These are phyloP conservation scores for Nomada ruficornis DNA, from an alignment of 2,888 invertebrate species.

Conservation along the genomic window DNA sequence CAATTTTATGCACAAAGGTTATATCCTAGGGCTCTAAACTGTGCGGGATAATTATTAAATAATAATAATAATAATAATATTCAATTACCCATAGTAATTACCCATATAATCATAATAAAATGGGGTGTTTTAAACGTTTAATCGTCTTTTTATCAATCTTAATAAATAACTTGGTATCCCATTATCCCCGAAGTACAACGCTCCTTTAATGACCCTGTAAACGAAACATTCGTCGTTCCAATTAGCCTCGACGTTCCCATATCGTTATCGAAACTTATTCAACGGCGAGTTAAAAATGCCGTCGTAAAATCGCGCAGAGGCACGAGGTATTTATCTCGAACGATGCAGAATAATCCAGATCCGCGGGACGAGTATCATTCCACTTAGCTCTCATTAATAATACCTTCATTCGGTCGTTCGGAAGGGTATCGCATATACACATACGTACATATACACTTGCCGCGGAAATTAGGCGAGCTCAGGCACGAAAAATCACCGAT, in stretches of 20 bases:
- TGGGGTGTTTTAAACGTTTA: background rate
- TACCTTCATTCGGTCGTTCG: constrained; percentile 1
- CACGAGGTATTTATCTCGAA: background rate
- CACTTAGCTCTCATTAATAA: constrained; percentile 15
- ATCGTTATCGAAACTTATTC: background rate
- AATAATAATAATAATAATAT: too few relatives aligned
- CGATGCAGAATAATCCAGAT: background rate
- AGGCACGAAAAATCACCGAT: constrained; percentile 49
- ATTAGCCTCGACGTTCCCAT: background rate
- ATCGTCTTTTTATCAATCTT: background rate
- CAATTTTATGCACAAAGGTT: too few relatives aligned
- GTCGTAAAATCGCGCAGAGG: background rate
- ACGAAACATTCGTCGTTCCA: background rate
- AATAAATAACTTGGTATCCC: background rate
- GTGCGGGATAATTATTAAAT: too few relatives aligned
- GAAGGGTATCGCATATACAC: constrained; percentile 13
- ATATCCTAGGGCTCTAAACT: too few relatives aligned
- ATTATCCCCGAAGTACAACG: background rate
- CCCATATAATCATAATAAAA: too few relatives aligned
- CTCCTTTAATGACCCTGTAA: too few relatives aligned
- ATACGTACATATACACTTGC: background rate
- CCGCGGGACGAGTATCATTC: background rate
- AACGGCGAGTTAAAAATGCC: background rate
- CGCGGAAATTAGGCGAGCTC: constrained; percentile 40
- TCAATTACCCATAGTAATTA: too few relatives aligned